Base-by-base conservation (phyloP, 2,113 vertebrate species). In the Zosterops borbonicus region DNA sequence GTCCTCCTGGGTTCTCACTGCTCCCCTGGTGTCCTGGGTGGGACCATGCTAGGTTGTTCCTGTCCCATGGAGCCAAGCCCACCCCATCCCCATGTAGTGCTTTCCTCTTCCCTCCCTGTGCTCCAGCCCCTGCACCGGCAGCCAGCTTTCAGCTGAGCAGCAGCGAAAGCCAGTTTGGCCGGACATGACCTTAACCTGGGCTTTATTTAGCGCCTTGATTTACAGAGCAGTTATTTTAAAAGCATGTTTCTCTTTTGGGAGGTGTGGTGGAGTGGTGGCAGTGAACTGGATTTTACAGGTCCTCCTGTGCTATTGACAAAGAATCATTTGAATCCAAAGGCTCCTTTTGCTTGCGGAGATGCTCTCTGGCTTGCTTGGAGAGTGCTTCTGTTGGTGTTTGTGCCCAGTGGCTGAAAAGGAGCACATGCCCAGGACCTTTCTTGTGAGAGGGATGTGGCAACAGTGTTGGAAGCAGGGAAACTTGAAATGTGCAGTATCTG, bases 191-290 rank as follows among this genome's bases (percentile, higher is more conserved):
- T 95, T 94, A 95, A 96, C 95, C 94, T 96, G 89, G 89, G 91
- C 84, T 97, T 97, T 96, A 96, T 97, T 97, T 97, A 95, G 95
- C 1, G 4, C 65, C n/a, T 84, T 89, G 80, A 91, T 95, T 97
- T 97, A 91, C 58, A 75, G 86, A 94, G 58, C 49, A 89, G 94
- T 95, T 97, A 96, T 97, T 97, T 97, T 95, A 60, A 89, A 94
- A 91, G 89, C 5, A 0, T 81, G 87, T 78, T 94, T 86, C 87
- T 94, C 68, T 92, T 94, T 53, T 13, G 37, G 83, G 89, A 96
- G 94, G 77, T 97, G 95, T 82, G 87, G 90, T 70, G 81, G 47
- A 89, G 78, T 13, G 49, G 37, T 80, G 68, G 80, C 76, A 81
- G 73, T 17, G 49, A 89, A 49, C 69, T 89, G 77, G 80, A 87